Evolutionary conservation across 1,140 invertebrate genomes (phyloP), one percentile per base, ranked within the genome.

Genomic region (Brachionus sp.): DNA sequence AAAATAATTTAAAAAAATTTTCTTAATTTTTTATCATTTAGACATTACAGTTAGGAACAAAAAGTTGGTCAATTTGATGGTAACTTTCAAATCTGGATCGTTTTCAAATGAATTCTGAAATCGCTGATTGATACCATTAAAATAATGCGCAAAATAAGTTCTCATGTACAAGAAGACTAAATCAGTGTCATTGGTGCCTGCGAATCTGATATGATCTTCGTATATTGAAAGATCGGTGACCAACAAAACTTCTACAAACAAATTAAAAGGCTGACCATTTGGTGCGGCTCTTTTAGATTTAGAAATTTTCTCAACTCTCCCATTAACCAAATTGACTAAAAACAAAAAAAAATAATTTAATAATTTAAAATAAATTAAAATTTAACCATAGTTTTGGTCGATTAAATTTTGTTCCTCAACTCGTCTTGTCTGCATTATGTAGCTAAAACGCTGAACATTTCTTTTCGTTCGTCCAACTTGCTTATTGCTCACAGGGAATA

Each of bases 81-180:
- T 80, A 62, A 80, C 62, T 25, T 50, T 57, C 16, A 80, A n/a
- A 13, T 80, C 77, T 13, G 77, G 77, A 62, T 80, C 77, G n/a
- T 33, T 80, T 35, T 16, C 7, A 23, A 80, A 80, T 6, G 77
- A 29, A 37, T 57, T 66, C 57, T 80, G 77, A 80, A 42, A 80
- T 64, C 77, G 19, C 35, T 80, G 50, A 44, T 80, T 80, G 4
- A 80, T 53, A 6, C 50, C 77, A 62, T 66, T 80, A 19, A 80
- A 62, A 25, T 80, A 80, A 80, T 80, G 77, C 10, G 62, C 50
- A 80, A 80, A 80, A 66, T 80, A 80, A 16, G 50, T 80, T 62
- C 50, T 80, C 77, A 80, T 80, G 23, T 80, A 44, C 33, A 80
- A 66, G 16, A 66, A 80, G 25, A 80, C 77, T 35, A 80, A 25